Base-by-base conservation (phyloP, 1,140 invertebrate species). In the Trigoniulus corallinus region DNA sequence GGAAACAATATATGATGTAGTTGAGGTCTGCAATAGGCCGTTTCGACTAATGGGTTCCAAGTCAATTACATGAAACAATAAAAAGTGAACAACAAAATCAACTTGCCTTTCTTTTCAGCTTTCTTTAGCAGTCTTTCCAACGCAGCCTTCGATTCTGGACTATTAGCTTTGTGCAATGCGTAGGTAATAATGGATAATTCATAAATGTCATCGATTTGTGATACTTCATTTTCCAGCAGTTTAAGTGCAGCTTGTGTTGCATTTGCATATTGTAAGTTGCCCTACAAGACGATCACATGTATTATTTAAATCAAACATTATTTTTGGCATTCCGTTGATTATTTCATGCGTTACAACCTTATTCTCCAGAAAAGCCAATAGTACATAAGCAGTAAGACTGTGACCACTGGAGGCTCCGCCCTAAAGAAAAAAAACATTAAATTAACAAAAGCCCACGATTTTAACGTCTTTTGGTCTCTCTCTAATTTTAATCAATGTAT, bases 301-400 rank as follows among this genome's bases (percentile, higher is more conserved):
- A 34, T 15, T 34, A 34, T 34, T 34, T 7, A 34, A 34, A 7
- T 34, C 7, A 44, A 56, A 15, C 48, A 25, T 27, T 40, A 1
- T 40, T 41, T 50, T n/a, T n/a, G n/a, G n/a, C n/a, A n/a, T n/a
- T n/a, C n/a, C n/a, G n/a, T 47, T 41, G 58, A 59, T 54, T 52
- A 61, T 57, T 26, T 52, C 52, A 40, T 34, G 34, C 29, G 29
- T 7, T 34, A 7, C 7, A 25, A 67, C 66, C 53, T 62, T 58
- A 53, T 63, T 72, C 53, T 92, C 84, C 1, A 91, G 68, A 52
- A 95, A 80, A 2, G 88, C 78, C 13, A 86, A 69, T 0, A 88
- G 62, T 1, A 82, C 82, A 57, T 84, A 88, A 2, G 91, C 88
- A 1, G 88, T 88, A 0, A 94, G 69, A 10, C 84, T 77, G 22